Evolutionary conservation across 2,888 invertebrate species (phyloP).

Genomic region (Mesochorus sp.): DNA sequence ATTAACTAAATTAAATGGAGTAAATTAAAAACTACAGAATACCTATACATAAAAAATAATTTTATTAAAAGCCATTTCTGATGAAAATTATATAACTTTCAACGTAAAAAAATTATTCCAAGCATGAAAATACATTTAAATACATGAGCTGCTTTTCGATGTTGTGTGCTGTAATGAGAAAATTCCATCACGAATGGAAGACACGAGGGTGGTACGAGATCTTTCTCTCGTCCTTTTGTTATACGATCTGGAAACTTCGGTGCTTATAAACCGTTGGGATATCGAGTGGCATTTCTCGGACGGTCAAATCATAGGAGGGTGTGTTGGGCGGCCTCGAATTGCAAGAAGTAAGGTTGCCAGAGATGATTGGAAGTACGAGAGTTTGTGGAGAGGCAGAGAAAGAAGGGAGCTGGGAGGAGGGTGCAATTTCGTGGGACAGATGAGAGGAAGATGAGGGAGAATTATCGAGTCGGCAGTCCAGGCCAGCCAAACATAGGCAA

Average conservation of each 20-base stretch:
- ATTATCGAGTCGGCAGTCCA: conserved; percentile 53
- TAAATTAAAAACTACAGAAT: no score
- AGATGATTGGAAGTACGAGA: not conserved
- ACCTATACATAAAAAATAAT: no score
- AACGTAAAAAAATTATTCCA: no score
- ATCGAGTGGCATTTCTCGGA: conserved; percentile 64
- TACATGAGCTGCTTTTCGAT: no score
- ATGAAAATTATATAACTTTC: not conserved
- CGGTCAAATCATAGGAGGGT: conserved; percentile 46
- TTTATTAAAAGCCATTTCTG: not conserved
- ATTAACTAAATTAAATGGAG: no score
- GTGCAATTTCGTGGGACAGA: conserved; percentile 1
- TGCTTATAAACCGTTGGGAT: conserved; percentile 53
- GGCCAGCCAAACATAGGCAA: conserved; percentile 12
- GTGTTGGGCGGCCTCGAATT: conserved; percentile 19
- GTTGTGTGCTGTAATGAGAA: conserved; percentile 46
- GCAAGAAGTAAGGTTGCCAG: conserved; percentile 10
- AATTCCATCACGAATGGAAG: conserved; percentile 69
- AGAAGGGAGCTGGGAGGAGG: not conserved
- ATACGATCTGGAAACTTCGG: conserved; percentile 36
- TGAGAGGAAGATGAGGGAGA: conserved; percentile 52
- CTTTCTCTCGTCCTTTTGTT: not conserved
- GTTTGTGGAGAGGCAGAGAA: no score
- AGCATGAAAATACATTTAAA: no score
- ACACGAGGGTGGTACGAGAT: conserved; percentile 45